Conservation (phyloP, 2,797 vertebrate genomes). For the Acrossocheilus fasciatus region DNA sequence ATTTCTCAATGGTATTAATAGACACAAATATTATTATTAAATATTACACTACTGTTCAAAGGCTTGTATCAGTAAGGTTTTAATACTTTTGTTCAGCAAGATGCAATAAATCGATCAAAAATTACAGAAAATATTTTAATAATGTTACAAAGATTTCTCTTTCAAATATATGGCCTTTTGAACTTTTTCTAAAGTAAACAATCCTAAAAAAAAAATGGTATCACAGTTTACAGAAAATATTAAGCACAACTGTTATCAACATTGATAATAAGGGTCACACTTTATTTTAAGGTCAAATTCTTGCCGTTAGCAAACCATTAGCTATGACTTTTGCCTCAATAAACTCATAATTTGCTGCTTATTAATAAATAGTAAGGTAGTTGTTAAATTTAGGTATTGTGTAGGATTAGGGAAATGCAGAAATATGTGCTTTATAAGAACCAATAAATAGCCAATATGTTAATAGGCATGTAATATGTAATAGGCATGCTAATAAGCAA, state of each 20-base stretch:
- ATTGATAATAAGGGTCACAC: neutral
- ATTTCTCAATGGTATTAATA: neutral
- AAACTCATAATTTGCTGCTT: neutral
- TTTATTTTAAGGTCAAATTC: neutral
- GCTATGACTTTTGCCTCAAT: neutral
- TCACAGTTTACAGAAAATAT: neutral
- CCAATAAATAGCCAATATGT: neutral
- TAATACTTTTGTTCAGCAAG: neutral
- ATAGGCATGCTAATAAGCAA: neutral
- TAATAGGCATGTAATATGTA: neutral
- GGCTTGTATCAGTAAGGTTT: neutral
- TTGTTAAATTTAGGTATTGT: neutral
- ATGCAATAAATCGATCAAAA: neutral
- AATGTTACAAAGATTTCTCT: neutral
- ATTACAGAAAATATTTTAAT: neutral
- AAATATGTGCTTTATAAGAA: neutral
- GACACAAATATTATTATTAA: neutral
- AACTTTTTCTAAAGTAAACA: neutral
- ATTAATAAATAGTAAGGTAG: neutral
- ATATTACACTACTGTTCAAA: neutral
- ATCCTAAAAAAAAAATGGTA: neutral
- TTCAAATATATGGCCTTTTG: neutral
- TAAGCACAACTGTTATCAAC: neutral
- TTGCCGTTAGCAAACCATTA: neutral
- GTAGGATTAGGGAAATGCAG: neutral